Evolutionary conservation across 37 sponge, comb jelly and placozoan species (phyloP), one percentile per base, ranked within the genome.

Genomic region (Aplysina aerophoba): DNA sequence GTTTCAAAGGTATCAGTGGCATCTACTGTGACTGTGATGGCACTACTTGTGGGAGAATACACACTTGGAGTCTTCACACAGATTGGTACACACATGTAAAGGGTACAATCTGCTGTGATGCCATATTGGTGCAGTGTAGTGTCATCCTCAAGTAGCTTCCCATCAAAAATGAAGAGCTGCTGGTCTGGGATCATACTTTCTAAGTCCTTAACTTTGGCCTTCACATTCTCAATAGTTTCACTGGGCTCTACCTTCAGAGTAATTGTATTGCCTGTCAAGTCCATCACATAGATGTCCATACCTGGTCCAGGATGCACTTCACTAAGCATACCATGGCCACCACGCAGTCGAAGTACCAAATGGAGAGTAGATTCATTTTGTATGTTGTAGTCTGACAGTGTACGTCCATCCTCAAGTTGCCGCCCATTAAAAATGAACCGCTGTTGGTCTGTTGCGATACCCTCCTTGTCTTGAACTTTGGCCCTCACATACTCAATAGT

Each of bases 241-340:
- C 88, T 84, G 36, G 96, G 87, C 61, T 98, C 99, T 11, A 98
- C 97, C 38, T 98, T 95, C 16, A 98, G 91, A 39, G 97, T 94
- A 91, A 96, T 96, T 69, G 93, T 98, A 84, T 96, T 98, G 15
- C 99, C 96, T 28, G 97, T 98, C 75, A 92, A 87, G 20, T 96
- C 93, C 90, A 96, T 96, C 37, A 98, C 98, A 83, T 93, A 98
- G 44, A 98, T 96, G 59, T 98, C 96, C 96, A 96, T 95, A 24
- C 93, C n/a, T n/a, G n/a, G n/a, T n/a, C n/a, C n/a, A n/a, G n/a
- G n/a, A n/a, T n/a, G n/a, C n/a, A n/a, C n/a, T n/a, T n/a, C n/a
- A n/a, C n/a, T n/a, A n/a, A n/a, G n/a, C n/a, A n/a, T n/a, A n/a
- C n/a, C n/a, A n/a, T n/a, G n/a, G n/a, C 65, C 91, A 0, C 36